Evolutionary conservation across 2,113 vertebrate species (phyloP).

Genomic region (Probosciger aterrimus): DNA sequence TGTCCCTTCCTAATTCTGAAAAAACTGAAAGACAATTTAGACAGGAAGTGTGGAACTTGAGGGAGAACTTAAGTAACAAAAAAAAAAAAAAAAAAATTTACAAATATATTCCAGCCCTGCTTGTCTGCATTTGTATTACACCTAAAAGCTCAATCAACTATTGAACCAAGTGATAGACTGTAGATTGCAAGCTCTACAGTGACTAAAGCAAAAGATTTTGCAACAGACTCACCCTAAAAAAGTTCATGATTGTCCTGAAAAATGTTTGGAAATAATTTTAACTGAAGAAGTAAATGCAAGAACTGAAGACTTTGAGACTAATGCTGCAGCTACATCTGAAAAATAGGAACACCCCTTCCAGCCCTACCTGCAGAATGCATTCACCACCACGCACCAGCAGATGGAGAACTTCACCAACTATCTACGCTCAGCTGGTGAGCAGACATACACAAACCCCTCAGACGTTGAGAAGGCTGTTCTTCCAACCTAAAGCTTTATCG

Average conservation of each 20-base stretch:
- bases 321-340: background rate
- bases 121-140: background rate
- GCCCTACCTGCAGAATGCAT: background rate
- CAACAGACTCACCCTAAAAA: background rate
- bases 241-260: background rate
- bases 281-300: background rate
- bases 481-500: background rate
- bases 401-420: slow-evolving; percentile 19
- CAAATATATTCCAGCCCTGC: background rate
- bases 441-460: fast-evolving
- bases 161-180: background rate
- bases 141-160: background rate
- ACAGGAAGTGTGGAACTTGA: background rate
- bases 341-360: background rate
- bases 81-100: background rate
- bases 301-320: background rate
- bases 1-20: background rate
- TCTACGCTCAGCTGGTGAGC: fast-evolving
- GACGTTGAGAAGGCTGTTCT: background rate
- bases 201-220: background rate
- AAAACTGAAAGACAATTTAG: background rate
- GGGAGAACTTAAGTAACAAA: background rate
- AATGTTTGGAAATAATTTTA: background rate
- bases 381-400: background rate
- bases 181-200: background rate